Conservation (phyloP, 1,140 invertebrate species). For the Apis laboriosa region DNA sequence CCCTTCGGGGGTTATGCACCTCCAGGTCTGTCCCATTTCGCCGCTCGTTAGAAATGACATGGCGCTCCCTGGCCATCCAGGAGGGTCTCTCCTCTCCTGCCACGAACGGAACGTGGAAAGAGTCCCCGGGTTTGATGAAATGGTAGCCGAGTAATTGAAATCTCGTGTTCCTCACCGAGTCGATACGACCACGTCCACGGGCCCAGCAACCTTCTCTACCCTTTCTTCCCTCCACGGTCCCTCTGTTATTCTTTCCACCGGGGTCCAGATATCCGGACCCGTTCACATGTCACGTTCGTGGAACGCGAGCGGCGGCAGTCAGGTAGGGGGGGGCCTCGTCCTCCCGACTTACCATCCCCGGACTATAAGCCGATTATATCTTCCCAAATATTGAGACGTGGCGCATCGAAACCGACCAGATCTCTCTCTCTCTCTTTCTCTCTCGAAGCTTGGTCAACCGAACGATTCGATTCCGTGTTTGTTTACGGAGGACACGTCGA, state of each 20-base stretch:
- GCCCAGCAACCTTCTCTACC: neutral
- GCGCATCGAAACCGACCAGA: conserved; percentile 55
- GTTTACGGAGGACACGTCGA: neutral
- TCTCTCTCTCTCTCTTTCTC: too few relatives aligned
- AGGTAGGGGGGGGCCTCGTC: conserved; percentile 57
- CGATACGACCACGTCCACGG: conserved; percentile 69
- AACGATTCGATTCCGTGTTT: neutral
- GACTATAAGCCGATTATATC: conserved; percentile 77
- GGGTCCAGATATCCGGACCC: conserved; percentile 65
- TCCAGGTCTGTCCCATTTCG: conserved; percentile 54
- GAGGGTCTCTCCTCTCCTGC: conserved; percentile 45
- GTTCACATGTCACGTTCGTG: conserved; percentile 71
- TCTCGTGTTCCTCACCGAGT: conserved; percentile 75
- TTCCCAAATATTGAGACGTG: conserved; percentile 78
- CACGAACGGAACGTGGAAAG: conserved; percentile 26
- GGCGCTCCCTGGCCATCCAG: conserved; percentile 23
- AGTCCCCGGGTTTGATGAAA: conserved; percentile 71
- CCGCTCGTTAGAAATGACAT: conserved; percentile 66
- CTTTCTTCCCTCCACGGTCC: conserved; percentile 7
- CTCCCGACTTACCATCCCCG: conserved; percentile 66
- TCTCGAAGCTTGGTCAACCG: neutral
- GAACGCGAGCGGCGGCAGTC: conserved; percentile 59
- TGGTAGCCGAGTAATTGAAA: conserved; percentile 77
- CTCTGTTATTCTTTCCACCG: conserved; percentile 59
- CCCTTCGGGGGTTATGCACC: conserved; percentile 43